A percentile compares a stretch with the other conserved stretches of the same genome.
Evolutionary conservation across 2,113 vertebrate species (phyloP).

Genomic region (Gallinago jamesoni): DNA sequence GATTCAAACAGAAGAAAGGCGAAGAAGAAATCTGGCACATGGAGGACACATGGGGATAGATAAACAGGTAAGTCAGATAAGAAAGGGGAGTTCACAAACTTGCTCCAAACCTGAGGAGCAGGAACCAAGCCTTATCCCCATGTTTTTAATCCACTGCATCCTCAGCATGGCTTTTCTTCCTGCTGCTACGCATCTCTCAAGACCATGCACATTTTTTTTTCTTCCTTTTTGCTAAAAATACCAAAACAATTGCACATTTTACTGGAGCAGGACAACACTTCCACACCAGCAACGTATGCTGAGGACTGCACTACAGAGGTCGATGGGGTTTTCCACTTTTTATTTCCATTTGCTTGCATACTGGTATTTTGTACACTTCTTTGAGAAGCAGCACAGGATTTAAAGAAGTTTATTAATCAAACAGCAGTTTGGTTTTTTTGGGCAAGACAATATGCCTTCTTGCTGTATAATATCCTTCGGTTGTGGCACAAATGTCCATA

Average conservation of each 20-base stretch:
- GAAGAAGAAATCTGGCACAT: neutral
- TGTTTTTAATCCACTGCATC: neutral
- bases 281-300: neutral
- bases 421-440: neutral
- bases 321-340: neutral
- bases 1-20: neutral
- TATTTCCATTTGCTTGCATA: neutral
- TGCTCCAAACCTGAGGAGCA: neutral
- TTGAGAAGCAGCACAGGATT: neutral
- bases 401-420: neutral
- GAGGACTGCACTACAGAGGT: neutral
- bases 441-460: neutral
- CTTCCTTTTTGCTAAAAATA: neutral
- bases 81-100: neutral
- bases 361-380: neutral
- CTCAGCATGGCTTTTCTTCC: neutral
- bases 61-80: neutral
- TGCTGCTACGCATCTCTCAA: neutral
- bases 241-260: neutral
- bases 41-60: neutral
- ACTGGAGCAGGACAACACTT: neutral
- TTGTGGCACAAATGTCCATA: neutral
- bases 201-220: neutral
- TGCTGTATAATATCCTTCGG: neutral
- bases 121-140: neutral